These are phyloP conservation scores for Bombus superbus DNA, from an alignment of 1,140 invertebrate genomes.

Conservation along the genomic window DNA sequence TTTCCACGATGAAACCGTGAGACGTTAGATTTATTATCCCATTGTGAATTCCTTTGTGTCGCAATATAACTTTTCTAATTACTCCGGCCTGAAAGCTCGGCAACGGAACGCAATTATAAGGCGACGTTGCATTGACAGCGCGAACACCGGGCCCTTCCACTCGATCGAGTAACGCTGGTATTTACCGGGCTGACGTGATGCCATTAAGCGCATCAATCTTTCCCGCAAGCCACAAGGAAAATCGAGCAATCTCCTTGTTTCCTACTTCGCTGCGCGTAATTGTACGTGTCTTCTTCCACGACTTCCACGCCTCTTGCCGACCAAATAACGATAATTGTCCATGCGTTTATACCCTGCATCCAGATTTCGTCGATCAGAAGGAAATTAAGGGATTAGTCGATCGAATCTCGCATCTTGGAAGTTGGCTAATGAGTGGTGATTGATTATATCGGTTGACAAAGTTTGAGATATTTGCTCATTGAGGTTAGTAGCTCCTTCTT, in stretches of 20 bases:
- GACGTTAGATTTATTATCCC: slow-evolving; percentile 7
- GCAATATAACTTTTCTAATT: slow-evolving; percentile 13
- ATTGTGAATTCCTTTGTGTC: slow-evolving; percentile 2
- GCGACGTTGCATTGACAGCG: slow-evolving; percentile 2
- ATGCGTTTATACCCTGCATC: background rate
- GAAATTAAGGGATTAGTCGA: too few species aligned
- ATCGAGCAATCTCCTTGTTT: slow-evolving; percentile 3
- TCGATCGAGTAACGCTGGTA: slow-evolving; percentile 1
- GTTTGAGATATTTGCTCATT: too few species aligned
- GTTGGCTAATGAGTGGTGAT: too few species aligned
- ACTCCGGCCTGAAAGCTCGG: background rate
- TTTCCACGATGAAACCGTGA: background rate
- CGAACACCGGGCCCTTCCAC: background rate
- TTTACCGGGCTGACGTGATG: background rate
- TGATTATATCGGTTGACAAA: too few species aligned
- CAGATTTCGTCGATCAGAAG: background rate
- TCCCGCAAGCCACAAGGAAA: background rate
- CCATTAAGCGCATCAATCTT: slow-evolving; percentile 8
- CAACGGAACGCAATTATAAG: background rate
- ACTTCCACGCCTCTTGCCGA: too few species aligned
- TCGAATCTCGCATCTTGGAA: too few species aligned
- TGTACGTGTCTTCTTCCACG: background rate
- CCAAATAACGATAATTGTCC: background rate
- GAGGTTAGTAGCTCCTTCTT: too few species aligned
- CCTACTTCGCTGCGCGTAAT: background rate